Conservation (phyloP, 2,113 vertebrate genomes). For the Aplodontia rufa region DNA sequence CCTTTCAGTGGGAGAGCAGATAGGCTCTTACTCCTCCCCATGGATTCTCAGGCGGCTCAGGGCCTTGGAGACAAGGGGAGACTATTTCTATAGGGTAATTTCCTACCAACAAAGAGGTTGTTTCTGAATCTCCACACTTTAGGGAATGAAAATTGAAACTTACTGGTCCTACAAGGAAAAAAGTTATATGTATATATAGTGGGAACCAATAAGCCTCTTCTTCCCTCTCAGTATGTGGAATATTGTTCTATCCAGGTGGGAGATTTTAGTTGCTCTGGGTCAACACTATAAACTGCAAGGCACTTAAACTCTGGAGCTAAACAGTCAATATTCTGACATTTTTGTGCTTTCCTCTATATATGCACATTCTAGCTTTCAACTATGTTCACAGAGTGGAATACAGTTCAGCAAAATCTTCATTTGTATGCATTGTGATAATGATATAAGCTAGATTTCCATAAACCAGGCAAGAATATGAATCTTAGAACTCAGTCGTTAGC, state of each 20-base stretch:
- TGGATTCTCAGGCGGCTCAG: not conserved
- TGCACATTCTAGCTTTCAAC: not conserved
- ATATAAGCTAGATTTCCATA: not conserved
- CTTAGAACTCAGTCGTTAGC: not conserved
- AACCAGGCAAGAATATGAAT: slow-evolving; percentile 12
- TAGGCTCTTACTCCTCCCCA: not conserved
- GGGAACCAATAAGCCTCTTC: not conserved
- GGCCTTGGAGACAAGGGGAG: too few relatives aligned
- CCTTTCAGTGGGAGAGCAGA: not conserved
- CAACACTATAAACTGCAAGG: not conserved
- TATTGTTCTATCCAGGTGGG: not conserved
- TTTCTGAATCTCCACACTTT: not conserved
- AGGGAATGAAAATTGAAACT: not conserved
- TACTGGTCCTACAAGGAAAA: not conserved
- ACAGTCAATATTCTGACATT: not conserved
- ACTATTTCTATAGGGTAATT: not conserved
- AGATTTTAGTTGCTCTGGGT: not conserved
- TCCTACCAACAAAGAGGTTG: not conserved
- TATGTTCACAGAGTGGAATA: not conserved
- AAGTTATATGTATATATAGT: not conserved
- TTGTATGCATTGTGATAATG: not conserved
- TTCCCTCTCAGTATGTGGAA: not conserved
- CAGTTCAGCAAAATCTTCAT: slow-evolving; percentile 11
- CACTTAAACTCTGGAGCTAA: not conserved
- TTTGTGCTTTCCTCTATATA: not conserved